phyloP scores from a whole-genome alignment of 2,113 vertebrate species.

The Anguilla rostrata region DNA sequence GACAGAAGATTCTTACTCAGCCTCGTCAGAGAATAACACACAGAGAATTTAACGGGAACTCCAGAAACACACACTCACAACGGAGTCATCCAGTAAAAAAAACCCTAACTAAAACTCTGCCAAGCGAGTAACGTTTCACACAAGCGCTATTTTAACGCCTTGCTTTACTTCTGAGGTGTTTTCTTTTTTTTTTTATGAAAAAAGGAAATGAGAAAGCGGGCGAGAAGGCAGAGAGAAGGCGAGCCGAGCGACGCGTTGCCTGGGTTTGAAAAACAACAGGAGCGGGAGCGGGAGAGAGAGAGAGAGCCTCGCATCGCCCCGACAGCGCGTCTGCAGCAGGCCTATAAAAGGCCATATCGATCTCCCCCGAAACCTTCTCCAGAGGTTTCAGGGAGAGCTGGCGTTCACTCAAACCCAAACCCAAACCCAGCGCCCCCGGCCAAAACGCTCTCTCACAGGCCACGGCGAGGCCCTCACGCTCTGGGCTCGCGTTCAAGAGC shows the following conservation, averaged over 20 bases:
- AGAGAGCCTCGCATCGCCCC: too few species aligned
- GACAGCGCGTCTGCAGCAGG: neutral
- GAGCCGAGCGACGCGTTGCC: neutral
- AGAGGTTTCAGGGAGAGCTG: neutral
- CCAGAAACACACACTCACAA: neutral
- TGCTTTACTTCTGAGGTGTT: too few species aligned
- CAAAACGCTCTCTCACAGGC: neutral
- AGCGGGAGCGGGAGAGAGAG: too few species aligned
- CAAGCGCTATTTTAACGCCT: neutral
- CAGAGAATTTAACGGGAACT: neutral
- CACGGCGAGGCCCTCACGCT: neutral
- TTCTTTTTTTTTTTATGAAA: neutral
- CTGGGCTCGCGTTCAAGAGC: neutral
- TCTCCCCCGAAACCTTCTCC: constrained; percentile 3
- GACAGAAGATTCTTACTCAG: neutral
- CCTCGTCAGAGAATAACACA: neutral
- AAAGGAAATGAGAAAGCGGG: neutral
- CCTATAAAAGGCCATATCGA: constrained; percentile 12
- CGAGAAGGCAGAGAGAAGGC: neutral
- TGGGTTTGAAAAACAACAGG: neutral
- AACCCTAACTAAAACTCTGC: neutral
- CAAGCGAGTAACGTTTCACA: neutral
- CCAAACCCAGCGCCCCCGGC: neutral
- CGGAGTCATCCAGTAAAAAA: neutral
- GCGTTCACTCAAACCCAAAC: neutral